Conservation (phyloP, 1,140 invertebrate species). For the Hypothenemus hampei region DNA sequence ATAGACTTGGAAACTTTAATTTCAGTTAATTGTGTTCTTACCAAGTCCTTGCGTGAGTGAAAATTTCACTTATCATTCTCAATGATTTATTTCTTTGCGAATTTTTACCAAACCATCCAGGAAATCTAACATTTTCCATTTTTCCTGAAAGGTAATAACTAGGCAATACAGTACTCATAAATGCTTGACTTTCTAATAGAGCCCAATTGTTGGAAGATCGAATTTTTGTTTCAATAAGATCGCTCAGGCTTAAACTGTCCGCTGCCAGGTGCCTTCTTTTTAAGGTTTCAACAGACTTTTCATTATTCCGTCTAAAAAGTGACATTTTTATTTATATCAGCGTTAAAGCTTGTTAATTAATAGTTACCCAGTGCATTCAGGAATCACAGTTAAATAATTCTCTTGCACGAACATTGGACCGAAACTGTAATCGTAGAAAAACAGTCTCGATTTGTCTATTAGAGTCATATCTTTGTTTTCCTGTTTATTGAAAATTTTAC, state of each 20-base stretch:
- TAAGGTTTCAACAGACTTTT: constrained; percentile 53
- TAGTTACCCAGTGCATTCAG: constrained; percentile 40
- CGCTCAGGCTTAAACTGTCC: constrained; percentile 79
- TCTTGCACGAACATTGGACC: constrained; percentile 96
- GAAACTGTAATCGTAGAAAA: constrained; percentile 96
- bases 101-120: constrained; percentile 93
- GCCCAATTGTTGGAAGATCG: constrained; percentile 76
- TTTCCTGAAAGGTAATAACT: constrained; percentile 78
- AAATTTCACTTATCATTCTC: constrained; percentile 76
- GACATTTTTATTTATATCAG: background rate
- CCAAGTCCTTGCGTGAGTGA: constrained; percentile 74
- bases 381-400: constrained; percentile 81
- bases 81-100: constrained; percentile 78
- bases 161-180: constrained; percentile 88
- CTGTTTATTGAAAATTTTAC: constrained; percentile 80
- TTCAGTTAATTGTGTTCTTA: constrained; percentile 39
- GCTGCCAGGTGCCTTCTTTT: constrained; percentile 71
- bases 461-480: constrained; percentile 79
- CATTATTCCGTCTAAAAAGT: constrained; percentile 10
- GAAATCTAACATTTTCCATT: constrained; percentile 73
- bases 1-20: constrained; percentile 15
- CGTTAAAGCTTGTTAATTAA: constrained; percentile 1
- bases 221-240: constrained; percentile 79
- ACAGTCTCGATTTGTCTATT: constrained; percentile 84
- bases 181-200: constrained; percentile 86